Percentiles rank a stretch among this genome's conserved stretches.
Evolutionary conservation across 2,797 vertebrate genomes (phyloP).

Genomic region (Siniperca undulata): DNA sequence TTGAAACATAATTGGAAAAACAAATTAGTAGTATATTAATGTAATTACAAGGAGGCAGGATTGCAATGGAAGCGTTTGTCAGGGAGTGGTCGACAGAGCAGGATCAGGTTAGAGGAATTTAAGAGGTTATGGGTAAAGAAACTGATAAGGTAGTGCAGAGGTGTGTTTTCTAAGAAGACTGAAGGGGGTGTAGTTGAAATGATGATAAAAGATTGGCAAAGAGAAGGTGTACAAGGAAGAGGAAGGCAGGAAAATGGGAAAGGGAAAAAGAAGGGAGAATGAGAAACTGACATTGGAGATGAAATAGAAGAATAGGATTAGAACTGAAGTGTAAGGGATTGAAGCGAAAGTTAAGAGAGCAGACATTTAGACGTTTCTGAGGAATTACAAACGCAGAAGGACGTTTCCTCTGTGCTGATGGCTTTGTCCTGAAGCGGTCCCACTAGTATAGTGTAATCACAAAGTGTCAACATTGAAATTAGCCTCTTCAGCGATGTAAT

Average conservation of each 20-base stretch:
- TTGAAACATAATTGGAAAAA: constrained; percentile 12
- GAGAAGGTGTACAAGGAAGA: not conserved
- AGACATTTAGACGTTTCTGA: constrained; percentile 1
- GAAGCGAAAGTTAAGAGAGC: constrained; percentile 12
- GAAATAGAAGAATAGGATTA: not conserved
- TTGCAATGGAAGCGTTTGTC: not conserved
- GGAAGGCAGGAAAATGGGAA: not conserved
- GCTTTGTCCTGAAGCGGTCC: constrained; percentile 30
- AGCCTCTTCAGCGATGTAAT: constrained; percentile 49
- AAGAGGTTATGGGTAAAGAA: not conserved
- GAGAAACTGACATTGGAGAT: constrained; percentile 6
- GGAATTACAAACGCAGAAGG: constrained; percentile 13
- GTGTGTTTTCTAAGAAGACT: not conserved
- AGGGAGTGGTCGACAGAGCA: constrained; percentile 1
- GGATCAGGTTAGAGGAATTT: not conserved
- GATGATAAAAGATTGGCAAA: not conserved
- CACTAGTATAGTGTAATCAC: constrained; percentile 30
- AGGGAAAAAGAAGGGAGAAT: not conserved
- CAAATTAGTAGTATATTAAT: not conserved
- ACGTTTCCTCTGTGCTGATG: constrained; percentile 26
- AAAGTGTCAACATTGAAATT: constrained; percentile 46
- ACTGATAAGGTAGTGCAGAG: not conserved
- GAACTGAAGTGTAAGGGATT: constrained; percentile 4
- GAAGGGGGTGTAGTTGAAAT: not conserved
- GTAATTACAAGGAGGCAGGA: not conserved